A percentile compares a stretch with the other conserved stretches of the same genome.
These are phyloP conservation scores for Venustaconcha ellipsiformis DNA, from an alignment of 1,140 invertebrate genomes.

Conservation along the genomic window DNA sequence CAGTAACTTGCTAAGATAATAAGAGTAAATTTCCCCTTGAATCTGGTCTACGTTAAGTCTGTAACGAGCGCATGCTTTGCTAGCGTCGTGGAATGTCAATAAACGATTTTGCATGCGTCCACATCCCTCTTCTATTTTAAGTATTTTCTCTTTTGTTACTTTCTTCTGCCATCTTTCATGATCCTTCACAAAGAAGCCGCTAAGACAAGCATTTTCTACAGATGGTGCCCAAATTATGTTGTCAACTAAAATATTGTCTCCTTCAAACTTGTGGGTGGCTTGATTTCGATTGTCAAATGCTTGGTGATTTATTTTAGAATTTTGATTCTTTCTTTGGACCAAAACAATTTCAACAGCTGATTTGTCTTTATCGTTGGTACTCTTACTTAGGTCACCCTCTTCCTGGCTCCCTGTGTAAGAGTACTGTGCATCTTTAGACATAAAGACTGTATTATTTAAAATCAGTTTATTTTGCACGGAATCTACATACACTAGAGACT, in stretches of 20 bases:
- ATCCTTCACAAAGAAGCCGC: slow-evolving; percentile 76
- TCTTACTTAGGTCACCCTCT: background rate
- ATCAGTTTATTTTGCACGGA: no score
- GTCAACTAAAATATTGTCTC: slow-evolving; percentile 52
- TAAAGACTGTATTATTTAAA: no score
- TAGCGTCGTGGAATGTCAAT: slow-evolving; percentile 81
- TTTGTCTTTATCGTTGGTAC: slow-evolving; percentile 19
- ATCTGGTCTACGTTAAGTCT: slow-evolving; percentile 91
- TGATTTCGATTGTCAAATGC: no score
- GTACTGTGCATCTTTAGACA: no score
- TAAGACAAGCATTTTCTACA: slow-evolving; percentile 78
- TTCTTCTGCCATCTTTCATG: slow-evolving; percentile 78
- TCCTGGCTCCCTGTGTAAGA: background rate
- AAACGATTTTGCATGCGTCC: slow-evolving; percentile 89
- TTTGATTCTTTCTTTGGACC: no score
- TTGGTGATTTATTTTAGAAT: no score
- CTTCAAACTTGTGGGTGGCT: background rate
- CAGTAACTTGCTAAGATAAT: slow-evolving; percentile 81
- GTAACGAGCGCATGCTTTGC: slow-evolving; percentile 81
- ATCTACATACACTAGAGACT: no score
- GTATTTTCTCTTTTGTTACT: slow-evolving; percentile 74
- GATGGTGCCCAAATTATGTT: slow-evolving; percentile 81
- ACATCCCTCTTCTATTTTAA: slow-evolving; percentile 83
- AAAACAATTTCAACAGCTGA: slow-evolving; percentile 16
- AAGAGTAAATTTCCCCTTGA: slow-evolving; percentile 89